Evolutionary conservation across 2,113 vertebrate species (phyloP).

Genomic region (Leptocoma aspasia): DNA sequence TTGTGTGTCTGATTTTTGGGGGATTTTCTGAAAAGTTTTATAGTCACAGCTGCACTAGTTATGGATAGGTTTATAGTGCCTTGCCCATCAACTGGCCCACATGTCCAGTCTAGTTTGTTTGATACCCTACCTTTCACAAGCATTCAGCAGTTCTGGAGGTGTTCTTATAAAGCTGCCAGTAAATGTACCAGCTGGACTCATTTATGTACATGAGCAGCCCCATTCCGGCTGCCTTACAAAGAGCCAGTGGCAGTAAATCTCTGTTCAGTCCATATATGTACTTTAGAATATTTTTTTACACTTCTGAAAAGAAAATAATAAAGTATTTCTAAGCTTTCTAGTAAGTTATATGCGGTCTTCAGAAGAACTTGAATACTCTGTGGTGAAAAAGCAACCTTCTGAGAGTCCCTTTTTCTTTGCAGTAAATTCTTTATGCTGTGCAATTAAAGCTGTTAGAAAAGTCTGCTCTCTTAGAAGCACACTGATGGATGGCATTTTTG

Average conservation of each 20-base stretch:
- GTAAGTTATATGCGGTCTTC: slow-evolving; percentile 45
- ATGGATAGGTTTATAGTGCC: slow-evolving; percentile 75
- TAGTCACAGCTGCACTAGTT: slow-evolving; percentile 83
- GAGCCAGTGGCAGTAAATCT: slow-evolving; percentile 77
- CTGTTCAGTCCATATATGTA: slow-evolving; percentile 75
- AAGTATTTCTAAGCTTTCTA: slow-evolving; percentile 64
- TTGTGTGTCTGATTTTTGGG: slow-evolving; percentile 72
- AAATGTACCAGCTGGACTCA: slow-evolving; percentile 83
- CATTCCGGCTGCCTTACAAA: slow-evolving; percentile 69
- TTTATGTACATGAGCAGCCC: slow-evolving; percentile 75
- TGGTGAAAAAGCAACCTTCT: slow-evolving; percentile 25
- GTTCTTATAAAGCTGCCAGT: slow-evolving; percentile 78
- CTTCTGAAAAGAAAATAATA: slow-evolving; percentile 76
- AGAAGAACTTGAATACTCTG: slow-evolving; percentile 42
- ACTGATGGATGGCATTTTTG: slow-evolving; percentile 1
- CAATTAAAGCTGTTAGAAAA: slow-evolving; percentile 50
- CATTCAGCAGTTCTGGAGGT: slow-evolving; percentile 73
- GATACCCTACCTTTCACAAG: slow-evolving; percentile 77
- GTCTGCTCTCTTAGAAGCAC: slow-evolving; percentile 29
- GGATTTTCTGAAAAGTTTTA: slow-evolving; percentile 74
- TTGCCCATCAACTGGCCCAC: slow-evolving; percentile 73
- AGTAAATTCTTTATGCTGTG: slow-evolving; percentile 40
- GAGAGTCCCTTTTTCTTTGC: slow-evolving; percentile 49
- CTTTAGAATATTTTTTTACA: slow-evolving; percentile 80
- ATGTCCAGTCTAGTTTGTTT: slow-evolving; percentile 78